Evolutionary conservation across 2,888 invertebrate genomes (phyloP), one percentile per base, ranked within the genome.

Genomic region (Sinhomidia bicolor): DNA sequence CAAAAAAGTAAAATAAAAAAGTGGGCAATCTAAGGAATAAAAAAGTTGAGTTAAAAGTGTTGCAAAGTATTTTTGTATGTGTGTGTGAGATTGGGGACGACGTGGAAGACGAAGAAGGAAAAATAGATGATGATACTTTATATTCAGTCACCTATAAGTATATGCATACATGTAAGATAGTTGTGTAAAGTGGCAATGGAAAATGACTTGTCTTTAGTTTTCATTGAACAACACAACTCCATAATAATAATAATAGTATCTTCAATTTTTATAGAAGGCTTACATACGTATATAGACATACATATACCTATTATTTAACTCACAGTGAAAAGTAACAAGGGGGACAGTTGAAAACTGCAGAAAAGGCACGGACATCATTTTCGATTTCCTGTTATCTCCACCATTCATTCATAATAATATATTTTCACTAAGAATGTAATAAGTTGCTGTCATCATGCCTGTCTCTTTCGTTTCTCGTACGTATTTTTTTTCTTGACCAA

Each of bases 1-100:
- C 83, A n/a, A 84, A 84, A 74, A 68, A 82, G 82, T 44, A 74
- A n/a, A n/a, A n/a, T n/a, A 74, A 74, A 23, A 57, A 74, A 74
- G 71, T 44, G 71, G 71, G 14, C 71, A 74, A 74, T 41, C 44
- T 44, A 74, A 17, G 68, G 68, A n/a, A n/a, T n/a, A n/a, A n/a
- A n/a, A n/a, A 68, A 68, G 36, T 68, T 68, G 32, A 29, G 68
- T 10, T 14, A 29, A 5, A 10, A 26, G 14, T 12, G 54, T 17
- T 54, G 17, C 51, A 60, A 17, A 26, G 7, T n/a, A n/a, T 57
- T 57, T 57, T 14, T 32, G 68, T 1, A 68, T 12, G 32, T n/a
- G n/a, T n/a, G n/a, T n/a, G n/a, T n/a, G n/a, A n/a, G n/a, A n/a
- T n/a, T n/a, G 2, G 17, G 29, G 6, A 60, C 3, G 60, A 60